Percentiles rank a stretch among this genome's conserved stretches.
phyloP scores from a whole-genome alignment of 2,888 invertebrate species.

The Boloria euphrosyne region DNA sequence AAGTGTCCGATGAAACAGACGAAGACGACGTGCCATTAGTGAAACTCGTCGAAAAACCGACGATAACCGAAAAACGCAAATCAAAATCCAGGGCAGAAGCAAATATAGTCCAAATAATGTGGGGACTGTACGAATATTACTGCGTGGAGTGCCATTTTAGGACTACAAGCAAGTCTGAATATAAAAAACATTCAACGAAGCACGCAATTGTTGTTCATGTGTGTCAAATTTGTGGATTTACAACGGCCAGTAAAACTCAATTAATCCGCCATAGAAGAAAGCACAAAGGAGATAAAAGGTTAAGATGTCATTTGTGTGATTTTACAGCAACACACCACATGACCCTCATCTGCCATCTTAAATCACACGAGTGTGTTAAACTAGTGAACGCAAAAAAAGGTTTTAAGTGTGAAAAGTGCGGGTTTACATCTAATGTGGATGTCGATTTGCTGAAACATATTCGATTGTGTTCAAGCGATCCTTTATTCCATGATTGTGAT shows the following conservation, averaged over 20 bases:
- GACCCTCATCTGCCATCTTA: slow-evolving; percentile 64
- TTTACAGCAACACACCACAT: slow-evolving; percentile 63
- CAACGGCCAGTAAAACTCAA: slow-evolving; percentile 54
- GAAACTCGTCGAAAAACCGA: slow-evolving; percentile 49
- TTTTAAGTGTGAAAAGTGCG: slow-evolving; percentile 45
- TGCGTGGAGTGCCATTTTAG: slow-evolving; percentile 56
- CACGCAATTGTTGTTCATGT: slow-evolving; percentile 50
- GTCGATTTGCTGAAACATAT: slow-evolving; percentile 38
- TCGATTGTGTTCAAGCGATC: slow-evolving; percentile 19
- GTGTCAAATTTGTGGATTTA: slow-evolving; percentile 59
- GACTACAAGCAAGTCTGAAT: slow-evolving; percentile 29
- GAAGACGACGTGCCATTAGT: slow-evolving; percentile 68
- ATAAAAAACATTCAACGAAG: slow-evolving; percentile 43
- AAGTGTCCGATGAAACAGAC: slow-evolving; percentile 68
- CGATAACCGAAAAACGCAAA: slow-evolving; percentile 22
- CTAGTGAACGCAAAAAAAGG: slow-evolving; percentile 14
- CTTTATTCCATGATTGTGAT: slow-evolving; percentile 44
- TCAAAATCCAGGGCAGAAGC: neutral
- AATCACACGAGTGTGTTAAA: slow-evolving; percentile 47
- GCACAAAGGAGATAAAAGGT: slow-evolving; percentile 56
- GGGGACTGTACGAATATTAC: slow-evolving; percentile 51
- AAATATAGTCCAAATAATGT: slow-evolving; percentile 38
- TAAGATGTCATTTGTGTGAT: slow-evolving; percentile 59
- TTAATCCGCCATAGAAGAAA: slow-evolving; percentile 55
- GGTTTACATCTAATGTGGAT: slow-evolving; percentile 33